These are phyloP conservation scores for Lota lota DNA, from an alignment of 2,113 vertebrate species.

Conservation along the genomic window DNA sequence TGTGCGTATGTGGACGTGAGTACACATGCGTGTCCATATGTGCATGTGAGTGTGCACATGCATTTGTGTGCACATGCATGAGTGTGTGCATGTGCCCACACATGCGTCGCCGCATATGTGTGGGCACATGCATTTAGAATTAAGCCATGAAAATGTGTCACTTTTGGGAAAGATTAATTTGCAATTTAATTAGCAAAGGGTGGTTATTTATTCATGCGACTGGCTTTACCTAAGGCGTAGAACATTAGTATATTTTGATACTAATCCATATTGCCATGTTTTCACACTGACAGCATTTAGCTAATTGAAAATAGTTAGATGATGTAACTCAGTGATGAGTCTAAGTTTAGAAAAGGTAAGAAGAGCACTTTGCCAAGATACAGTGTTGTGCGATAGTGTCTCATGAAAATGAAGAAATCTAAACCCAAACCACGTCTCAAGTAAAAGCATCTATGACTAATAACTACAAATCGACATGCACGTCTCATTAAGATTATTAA, in stretches of 20 bases:
- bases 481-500: too few species aligned
- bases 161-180: conserved; percentile 33
- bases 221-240: conserved; percentile 48
- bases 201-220: conserved; percentile 44
- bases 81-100: too few species aligned
- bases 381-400: neutral
- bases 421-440: too few species aligned
- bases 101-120: too few species aligned
- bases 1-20: too few species aligned
- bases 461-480: too few species aligned
- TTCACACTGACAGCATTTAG: conserved; percentile 50
- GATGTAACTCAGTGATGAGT: conserved; percentile 20
- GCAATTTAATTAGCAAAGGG: conserved; percentile 40
- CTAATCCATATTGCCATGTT: conserved; percentile 56
- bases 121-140: conserved; percentile 6
- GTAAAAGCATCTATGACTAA: too few species aligned
- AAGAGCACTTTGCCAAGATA: conserved; percentile 9
- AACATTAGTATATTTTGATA: conserved; percentile 47
- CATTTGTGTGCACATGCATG: too few species aligned
- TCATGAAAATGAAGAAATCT: too few species aligned
- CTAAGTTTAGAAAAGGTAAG: conserved; percentile 19
- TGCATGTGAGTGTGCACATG: too few species aligned
- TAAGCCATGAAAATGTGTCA: conserved; percentile 26
- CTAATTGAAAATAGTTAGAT: conserved; percentile 46
- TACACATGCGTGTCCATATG: too few species aligned